phyloP scores from a whole-genome alignment of 2,113 vertebrate species.

The Vulpes vulpes region DNA sequence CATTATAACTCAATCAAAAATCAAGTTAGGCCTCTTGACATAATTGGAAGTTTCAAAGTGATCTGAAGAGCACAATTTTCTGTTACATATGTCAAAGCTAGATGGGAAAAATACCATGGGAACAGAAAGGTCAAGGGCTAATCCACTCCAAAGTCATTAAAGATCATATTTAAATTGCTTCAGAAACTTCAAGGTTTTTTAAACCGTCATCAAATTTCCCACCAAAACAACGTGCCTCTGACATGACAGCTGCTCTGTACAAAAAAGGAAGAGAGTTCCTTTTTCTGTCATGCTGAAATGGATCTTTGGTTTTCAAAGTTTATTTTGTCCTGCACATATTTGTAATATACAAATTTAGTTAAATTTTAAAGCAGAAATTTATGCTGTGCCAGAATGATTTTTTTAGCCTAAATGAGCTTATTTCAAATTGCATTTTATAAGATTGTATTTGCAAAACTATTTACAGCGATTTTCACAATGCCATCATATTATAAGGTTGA shows the following conservation, averaged over 20 bases:
- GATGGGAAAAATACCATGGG: slow-evolving; percentile 79
- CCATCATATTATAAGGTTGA: background rate
- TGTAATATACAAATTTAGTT: background rate
- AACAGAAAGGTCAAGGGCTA: slow-evolving; percentile 85
- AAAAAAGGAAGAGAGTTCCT: background rate
- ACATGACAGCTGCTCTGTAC: background rate
- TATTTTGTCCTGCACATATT: background rate
- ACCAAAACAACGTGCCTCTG: slow-evolving; percentile 24
- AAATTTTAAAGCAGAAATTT: background rate
- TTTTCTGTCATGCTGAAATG: background rate
- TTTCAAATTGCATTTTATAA: background rate
- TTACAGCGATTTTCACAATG: background rate
- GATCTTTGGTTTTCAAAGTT: background rate
- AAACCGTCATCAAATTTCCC: slow-evolving; percentile 62
- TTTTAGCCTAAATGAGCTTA: background rate
- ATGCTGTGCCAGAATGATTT: background rate
- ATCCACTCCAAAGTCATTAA: slow-evolving; percentile 81
- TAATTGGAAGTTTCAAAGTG: slow-evolving; percentile 84
- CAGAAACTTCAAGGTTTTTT: slow-evolving; percentile 70
- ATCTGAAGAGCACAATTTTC: slow-evolving; percentile 84
- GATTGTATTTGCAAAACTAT: background rate
- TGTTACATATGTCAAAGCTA: slow-evolving; percentile 83
- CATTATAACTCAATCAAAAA: slow-evolving; percentile 83
- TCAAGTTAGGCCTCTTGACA: slow-evolving; percentile 80
- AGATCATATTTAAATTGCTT: slow-evolving; percentile 83